Percentiles rank a stretch among this genome's conserved stretches.
Evolutionary conservation across 2,113 vertebrate species (phyloP).

Genomic region (Hymenochirus boettgeri): DNA sequence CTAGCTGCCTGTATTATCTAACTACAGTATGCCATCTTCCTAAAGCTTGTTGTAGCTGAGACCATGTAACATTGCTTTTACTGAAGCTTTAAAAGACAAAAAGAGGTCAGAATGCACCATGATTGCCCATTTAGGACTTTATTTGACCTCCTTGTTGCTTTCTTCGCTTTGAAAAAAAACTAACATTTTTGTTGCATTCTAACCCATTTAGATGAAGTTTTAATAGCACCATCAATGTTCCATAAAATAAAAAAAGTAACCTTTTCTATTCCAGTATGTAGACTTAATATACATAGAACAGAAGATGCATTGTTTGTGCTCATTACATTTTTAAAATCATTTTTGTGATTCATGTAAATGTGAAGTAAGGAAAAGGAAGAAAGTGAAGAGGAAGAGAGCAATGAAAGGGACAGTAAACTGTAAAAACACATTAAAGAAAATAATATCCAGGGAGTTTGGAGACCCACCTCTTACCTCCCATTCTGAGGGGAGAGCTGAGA

Average conservation of each 20-base stretch:
- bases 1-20: slow-evolving; percentile 33
- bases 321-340: no score
- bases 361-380: no score
- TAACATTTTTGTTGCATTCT: slow-evolving; percentile 19
- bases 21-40: slow-evolving; percentile 28
- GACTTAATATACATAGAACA: no score
- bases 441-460: no score
- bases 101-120: not conserved
- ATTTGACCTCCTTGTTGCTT: not conserved
- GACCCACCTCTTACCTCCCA: no score
- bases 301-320: no score
- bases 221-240: not conserved
- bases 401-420: no score
- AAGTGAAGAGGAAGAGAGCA: no score
- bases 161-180: slow-evolving; percentile 17
- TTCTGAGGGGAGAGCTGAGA: no score
- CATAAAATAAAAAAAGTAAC: not conserved
- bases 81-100: slow-evolving; percentile 17
- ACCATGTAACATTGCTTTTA: slow-evolving; percentile 23
- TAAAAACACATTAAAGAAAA: no score
- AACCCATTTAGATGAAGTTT: not conserved
- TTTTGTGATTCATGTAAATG: no score
- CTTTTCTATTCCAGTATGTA: not conserved
- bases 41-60: slow-evolving; percentile 11
- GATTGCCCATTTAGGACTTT: slow-evolving; percentile 5